Percentiles rank a stretch among this genome's conserved stretches.
phyloP scores from a whole-genome alignment of 2,113 vertebrate species.

The Myotis brandtii region DNA sequence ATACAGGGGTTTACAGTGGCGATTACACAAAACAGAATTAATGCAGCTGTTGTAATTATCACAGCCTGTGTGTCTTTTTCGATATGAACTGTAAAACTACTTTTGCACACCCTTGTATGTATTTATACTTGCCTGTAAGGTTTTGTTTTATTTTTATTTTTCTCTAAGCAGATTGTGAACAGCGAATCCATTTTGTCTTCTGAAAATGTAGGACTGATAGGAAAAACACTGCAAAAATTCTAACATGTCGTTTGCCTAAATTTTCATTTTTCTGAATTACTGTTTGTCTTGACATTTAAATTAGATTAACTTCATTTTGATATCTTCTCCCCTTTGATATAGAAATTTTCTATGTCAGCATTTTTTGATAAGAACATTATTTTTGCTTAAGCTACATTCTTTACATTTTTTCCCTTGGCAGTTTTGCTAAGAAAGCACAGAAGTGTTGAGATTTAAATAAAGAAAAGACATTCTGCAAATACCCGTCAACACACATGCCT shows the following conservation, averaged over 20 bases:
- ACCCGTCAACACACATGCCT: constrained; percentile 55
- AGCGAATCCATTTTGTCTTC: constrained; percentile 54
- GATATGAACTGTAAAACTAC: background rate
- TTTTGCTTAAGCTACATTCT: constrained; percentile 63
- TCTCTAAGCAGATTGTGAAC: constrained; percentile 34
- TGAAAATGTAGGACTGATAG: constrained; percentile 44
- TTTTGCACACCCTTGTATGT: background rate
- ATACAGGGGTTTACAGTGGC: background rate
- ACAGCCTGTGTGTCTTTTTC: background rate
- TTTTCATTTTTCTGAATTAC: constrained; percentile 14
- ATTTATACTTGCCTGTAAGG: background rate
- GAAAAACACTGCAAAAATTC: constrained; percentile 22
- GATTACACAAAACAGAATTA: background rate
- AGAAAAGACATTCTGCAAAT: constrained; percentile 63
- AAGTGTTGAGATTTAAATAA: constrained; percentile 71
- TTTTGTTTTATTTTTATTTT: constrained; percentile 52
- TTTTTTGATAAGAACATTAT: constrained; percentile 54
- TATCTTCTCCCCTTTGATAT: background rate
- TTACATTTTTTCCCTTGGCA: constrained; percentile 55
- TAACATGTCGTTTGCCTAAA: constrained; percentile 33
- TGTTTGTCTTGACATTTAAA: constrained; percentile 3
- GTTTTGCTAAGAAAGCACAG: constrained; percentile 54
- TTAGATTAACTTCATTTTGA: constrained; percentile 48
- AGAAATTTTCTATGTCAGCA: background rate
- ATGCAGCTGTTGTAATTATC: background rate